Conservation (phyloP, 2,888 invertebrate genomes). For the Drepanosiphum platanoidis region DNA sequence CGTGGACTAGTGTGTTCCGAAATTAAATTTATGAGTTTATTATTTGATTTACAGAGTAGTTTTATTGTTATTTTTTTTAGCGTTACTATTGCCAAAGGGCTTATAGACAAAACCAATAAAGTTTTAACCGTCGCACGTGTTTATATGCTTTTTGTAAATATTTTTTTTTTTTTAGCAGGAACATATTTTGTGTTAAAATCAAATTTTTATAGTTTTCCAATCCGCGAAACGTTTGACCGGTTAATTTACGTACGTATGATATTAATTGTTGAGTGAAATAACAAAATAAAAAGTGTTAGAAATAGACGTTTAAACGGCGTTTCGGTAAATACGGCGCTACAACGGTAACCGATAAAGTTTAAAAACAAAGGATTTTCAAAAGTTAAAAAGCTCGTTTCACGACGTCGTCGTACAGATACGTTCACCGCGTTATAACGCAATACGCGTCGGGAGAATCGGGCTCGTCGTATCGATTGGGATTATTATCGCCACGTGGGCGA, state of each 20-base stretch:
- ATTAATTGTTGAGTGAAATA: too few species aligned
- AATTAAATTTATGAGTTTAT: neutral
- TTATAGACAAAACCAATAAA: neutral
- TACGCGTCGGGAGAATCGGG: too few species aligned
- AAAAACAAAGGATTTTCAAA: too few species aligned
- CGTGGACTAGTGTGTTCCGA: neutral
- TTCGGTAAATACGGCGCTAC: too few species aligned
- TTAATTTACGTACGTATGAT: neutral
- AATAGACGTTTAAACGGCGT: too few species aligned
- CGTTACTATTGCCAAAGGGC: neutral
- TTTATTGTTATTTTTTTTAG: neutral
- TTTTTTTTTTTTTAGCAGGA: neutral
- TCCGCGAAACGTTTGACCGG: neutral
- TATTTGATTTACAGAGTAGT: neutral
- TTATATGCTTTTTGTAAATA: neutral
- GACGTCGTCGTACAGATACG: too few species aligned
- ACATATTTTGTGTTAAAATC: neutral
- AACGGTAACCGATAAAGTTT: too few species aligned
- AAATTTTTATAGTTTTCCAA: neutral
- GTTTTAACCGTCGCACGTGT: neutral
- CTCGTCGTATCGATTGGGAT: neutral
- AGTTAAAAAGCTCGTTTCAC: too few species aligned
- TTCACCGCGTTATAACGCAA: too few species aligned
- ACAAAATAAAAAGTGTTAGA: neutral
- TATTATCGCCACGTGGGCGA: neutral